A percentile compares a stretch with the other conserved stretches of the same genome.
Evolutionary conservation across 2,113 vertebrate genomes (phyloP).

Genomic region (Bubo scandiacus): DNA sequence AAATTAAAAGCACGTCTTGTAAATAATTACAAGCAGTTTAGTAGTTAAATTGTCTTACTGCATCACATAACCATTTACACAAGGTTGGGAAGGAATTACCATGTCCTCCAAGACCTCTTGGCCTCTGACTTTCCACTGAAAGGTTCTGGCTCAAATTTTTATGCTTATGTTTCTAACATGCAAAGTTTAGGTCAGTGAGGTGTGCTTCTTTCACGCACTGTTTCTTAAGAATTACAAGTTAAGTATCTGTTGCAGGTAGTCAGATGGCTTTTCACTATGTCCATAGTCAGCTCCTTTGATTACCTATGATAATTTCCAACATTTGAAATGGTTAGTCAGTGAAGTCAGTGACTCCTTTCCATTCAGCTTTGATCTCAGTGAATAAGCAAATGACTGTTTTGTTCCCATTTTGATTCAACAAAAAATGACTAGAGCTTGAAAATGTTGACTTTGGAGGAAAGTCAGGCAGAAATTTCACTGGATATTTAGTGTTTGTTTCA

Average conservation of each 20-base stretch:
- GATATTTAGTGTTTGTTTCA: background rate
- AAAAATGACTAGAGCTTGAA: background rate
- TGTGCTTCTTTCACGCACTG: background rate
- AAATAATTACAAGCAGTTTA: constrained; percentile 22
- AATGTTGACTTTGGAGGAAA: background rate
- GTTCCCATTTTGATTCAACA: background rate
- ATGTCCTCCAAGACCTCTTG: background rate
- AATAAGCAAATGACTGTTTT: background rate
- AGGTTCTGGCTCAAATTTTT: background rate
- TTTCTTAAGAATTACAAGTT: background rate
- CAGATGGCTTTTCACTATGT: background rate
- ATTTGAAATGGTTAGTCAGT: background rate
- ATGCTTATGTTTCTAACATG: background rate
- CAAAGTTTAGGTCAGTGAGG: background rate
- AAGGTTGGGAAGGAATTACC: background rate
- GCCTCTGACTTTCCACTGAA: background rate
- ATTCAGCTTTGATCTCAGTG: background rate
- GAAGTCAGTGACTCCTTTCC: background rate
- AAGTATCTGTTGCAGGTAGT: background rate
- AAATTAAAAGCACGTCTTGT: background rate
- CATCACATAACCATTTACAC: background rate
- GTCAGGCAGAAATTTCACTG: background rate
- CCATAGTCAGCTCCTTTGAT: background rate
- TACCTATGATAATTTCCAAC: background rate
- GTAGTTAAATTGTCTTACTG: background rate